A percentile compares a stretch with the other conserved stretches of the same genome.
These are phyloP conservation scores for Bucorvus abyssinicus DNA, from an alignment of 2,797 vertebrate genomes.

Conservation along the genomic window DNA sequence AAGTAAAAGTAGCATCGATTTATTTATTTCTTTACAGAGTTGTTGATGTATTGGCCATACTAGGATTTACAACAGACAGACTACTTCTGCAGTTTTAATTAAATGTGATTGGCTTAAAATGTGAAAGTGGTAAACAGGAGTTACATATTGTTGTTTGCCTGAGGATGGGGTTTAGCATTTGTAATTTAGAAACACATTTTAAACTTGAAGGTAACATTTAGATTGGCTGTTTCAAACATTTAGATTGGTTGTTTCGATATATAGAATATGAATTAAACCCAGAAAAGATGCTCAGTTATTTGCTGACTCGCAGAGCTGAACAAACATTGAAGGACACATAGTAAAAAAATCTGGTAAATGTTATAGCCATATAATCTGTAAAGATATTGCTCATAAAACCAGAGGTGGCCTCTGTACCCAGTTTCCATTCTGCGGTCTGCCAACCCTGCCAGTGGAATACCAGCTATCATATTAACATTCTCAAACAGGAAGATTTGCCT, in stretches of 20 bases:
- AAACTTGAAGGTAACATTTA: background rate
- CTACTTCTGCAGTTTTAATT: conserved; percentile 7
- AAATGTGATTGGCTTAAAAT: background rate
- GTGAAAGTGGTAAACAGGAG: background rate
- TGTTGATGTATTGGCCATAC: background rate
- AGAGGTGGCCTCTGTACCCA: background rate
- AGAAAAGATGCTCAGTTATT: background rate
- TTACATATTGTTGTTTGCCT: background rate
- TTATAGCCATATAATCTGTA: background rate
- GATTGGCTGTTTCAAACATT: background rate
- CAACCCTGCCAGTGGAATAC: background rate
- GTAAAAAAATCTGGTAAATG: background rate
- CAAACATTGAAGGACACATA: background rate
- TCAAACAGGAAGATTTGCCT: background rate
- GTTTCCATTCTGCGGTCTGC: background rate
- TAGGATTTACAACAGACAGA: conserved; percentile 11
- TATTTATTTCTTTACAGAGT: background rate
- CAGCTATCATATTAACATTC: background rate
- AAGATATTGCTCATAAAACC: background rate
- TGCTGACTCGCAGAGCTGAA: background rate
- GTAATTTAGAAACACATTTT: background rate
- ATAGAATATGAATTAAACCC: background rate
- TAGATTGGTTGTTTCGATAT: background rate
- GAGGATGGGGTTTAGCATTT: background rate
- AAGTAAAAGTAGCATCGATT: background rate